Evolutionary conservation across 2,113 vertebrate species (phyloP).

Genomic region (Pachypanchax playfairii): DNA sequence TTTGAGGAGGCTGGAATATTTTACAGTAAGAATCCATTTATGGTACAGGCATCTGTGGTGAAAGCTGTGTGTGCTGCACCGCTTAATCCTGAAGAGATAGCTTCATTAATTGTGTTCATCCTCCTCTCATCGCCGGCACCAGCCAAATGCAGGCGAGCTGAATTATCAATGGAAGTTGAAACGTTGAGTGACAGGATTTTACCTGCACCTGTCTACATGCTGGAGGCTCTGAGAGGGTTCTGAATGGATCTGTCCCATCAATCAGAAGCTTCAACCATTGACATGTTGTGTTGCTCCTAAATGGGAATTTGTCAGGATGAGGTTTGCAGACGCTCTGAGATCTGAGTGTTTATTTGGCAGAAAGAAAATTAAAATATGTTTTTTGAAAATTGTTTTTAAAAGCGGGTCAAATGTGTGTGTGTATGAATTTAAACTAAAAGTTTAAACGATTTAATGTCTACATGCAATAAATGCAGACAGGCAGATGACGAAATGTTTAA

Average conservation of each 20-base stretch:
- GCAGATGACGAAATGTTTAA: too few relatives aligned
- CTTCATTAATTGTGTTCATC: conserved; percentile 68
- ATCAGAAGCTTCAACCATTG: conserved; percentile 42
- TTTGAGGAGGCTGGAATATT: conserved; percentile 49
- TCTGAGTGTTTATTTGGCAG: conserved; percentile 1
- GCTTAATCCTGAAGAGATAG: conserved; percentile 65
- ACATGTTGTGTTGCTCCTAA: conserved; percentile 17
- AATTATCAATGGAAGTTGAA: conserved; percentile 61
- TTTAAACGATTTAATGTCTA: conserved; percentile 23
- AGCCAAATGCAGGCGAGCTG: conserved; percentile 42
- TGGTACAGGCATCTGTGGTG: conserved; percentile 22
- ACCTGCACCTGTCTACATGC: conserved; percentile 48
- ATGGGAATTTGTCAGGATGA: conserved; percentile 37
- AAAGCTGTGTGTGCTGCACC: conserved; percentile 36
- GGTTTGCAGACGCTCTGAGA: background rate
- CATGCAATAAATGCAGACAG: conserved; percentile 4
- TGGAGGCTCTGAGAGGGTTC: conserved; percentile 26
- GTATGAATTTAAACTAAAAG: conserved; percentile 24
- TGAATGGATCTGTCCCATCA: conserved; percentile 48
- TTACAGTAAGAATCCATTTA: conserved; percentile 52
- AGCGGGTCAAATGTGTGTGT: background rate
- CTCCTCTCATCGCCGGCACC: conserved; percentile 28
- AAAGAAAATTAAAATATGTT: conserved; percentile 1
- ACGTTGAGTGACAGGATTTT: conserved; percentile 66
- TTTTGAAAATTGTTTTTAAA: background rate